phyloP scores from a whole-genome alignment of 2,888 invertebrate species.

The Idaea straminata region DNA sequence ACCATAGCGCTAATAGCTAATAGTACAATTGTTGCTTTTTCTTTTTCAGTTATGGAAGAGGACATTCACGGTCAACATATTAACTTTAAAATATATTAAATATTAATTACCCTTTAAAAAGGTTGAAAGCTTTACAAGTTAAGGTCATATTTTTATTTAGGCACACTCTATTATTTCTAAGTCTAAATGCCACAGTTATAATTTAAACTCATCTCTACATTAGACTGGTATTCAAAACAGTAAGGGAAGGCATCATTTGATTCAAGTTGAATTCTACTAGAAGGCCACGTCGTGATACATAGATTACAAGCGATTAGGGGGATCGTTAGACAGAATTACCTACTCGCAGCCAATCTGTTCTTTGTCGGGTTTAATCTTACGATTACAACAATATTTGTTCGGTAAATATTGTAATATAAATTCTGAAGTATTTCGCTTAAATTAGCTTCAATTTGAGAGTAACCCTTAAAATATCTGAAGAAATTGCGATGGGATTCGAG shows the following conservation, averaged over 20 bases:
- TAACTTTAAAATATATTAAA: background rate
- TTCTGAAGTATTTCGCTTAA: slow-evolving; percentile 11
- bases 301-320: slow-evolving; percentile 27
- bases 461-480: slow-evolving; percentile 13
- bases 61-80: background rate
- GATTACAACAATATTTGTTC: slow-evolving; percentile 11
- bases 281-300: slow-evolving; percentile 28
- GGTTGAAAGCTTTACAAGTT: background rate
- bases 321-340: slow-evolving; percentile 25
- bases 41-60: background rate
- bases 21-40: background rate
- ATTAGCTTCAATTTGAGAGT: slow-evolving; percentile 15
- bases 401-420: slow-evolving; percentile 14
- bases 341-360: slow-evolving; percentile 25
- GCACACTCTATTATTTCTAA: background rate
- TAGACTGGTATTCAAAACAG: slow-evolving; percentile 15
- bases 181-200: background rate
- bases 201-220: slow-evolving; percentile 14
- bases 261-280: slow-evolving; percentile 18
- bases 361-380: slow-evolving; percentile 14
- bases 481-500: slow-evolving; percentile 6
- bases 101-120: background rate
- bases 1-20: background rate
- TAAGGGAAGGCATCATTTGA: slow-evolving; percentile 24
- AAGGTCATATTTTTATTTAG: background rate